Evolutionary conservation across 2,888 invertebrate species (phyloP), one percentile per base, ranked within the genome.

Genomic region (Plebejus anna): DNA sequence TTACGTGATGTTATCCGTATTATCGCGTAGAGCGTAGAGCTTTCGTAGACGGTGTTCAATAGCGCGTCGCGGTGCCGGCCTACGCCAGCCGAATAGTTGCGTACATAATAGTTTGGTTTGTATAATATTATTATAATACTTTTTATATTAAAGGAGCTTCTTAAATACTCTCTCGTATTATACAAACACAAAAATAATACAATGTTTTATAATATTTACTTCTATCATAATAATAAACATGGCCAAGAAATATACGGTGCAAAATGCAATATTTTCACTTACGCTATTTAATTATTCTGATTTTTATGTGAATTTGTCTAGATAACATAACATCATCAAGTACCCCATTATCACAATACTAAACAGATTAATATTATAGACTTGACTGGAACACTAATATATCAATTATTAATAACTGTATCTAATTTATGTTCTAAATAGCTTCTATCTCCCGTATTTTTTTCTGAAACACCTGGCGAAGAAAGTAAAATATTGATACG

Each of bases 401-500:
- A 51, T 51, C 11, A 51, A 13, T 51, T 51, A 22, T 22, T 22
- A 16, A 16, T 55, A 55, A 55, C 55, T 16, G 55, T 16, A 55
- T 13, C 55, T 55, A 16, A 55, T 16, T 47, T 16, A 3, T 55
- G 16, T 59, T 22, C 16, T 61, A 22, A 9, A 61, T 9, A 9
- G 3, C 7, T 61, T 28, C 5, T 7, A 61, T 61, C 22, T 61
- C 61, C 61, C 9, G 3, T 28, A 2, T 13, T 5, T 16, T 32
- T 32, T 66, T 32, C 7, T 28, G 11, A 28, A 61, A 28, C 66
- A 66, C 66, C 66, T 66, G 32, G 11, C 32, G 4, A 66, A 66
- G 66, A 66, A 66, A 32, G 47, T 72, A 42, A 47, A 72, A 47
- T 22, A 72, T 72, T 72, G 72, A 72, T 66, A 66, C 13, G 66